These are phyloP conservation scores for Aeoliscus strigatus DNA, from an alignment of 2,797 vertebrate species.

Conservation along the genomic window DNA sequence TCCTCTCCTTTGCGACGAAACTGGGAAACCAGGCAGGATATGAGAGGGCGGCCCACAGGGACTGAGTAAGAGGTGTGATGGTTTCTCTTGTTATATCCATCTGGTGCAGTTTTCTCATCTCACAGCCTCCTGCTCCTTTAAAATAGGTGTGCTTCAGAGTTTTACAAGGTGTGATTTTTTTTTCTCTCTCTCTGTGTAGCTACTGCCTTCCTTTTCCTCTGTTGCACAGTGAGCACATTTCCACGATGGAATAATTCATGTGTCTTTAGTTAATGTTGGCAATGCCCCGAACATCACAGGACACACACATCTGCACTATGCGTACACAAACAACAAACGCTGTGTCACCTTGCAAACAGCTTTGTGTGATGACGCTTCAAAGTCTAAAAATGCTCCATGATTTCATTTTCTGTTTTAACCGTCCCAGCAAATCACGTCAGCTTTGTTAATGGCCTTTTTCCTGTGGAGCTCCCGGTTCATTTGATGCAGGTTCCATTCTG, in stretches of 20 bases:
- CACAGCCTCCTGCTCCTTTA: slow-evolving; percentile 44
- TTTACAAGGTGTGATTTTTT: slow-evolving; percentile 47
- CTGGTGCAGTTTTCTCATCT: slow-evolving; percentile 60
- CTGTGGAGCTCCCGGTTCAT: slow-evolving; percentile 49
- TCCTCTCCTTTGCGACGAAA: slow-evolving; percentile 21
- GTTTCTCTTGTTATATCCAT: slow-evolving; percentile 50
- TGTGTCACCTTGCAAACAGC: slow-evolving; percentile 14
- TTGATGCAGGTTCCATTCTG: slow-evolving; percentile 70
- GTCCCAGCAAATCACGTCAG: slow-evolving; percentile 46
- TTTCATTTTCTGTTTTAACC: slow-evolving; percentile 52
- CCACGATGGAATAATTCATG: not conserved
- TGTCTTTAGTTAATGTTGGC: too few species aligned
- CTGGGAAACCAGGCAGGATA: slow-evolving; percentile 45
- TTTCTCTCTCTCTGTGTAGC: slow-evolving; percentile 31
- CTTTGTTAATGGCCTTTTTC: slow-evolving; percentile 51
- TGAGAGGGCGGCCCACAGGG: slow-evolving; percentile 50
- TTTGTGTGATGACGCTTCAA: not conserved
- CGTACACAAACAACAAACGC: not conserved
- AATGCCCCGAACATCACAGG: too few species aligned
- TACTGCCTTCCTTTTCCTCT: slow-evolving; percentile 9
- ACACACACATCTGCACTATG: slow-evolving; percentile 7
- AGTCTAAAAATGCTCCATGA: slow-evolving; percentile 40
- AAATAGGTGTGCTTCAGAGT: slow-evolving; percentile 55
- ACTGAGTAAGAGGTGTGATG: slow-evolving; percentile 50
- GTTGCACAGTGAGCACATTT: slow-evolving; percentile 18